Percentiles rank a stretch among this genome's conserved stretches.
These are phyloP conservation scores for Anser cygnoides DNA, from an alignment of 2,113 vertebrate species.

Conservation along the genomic window DNA sequence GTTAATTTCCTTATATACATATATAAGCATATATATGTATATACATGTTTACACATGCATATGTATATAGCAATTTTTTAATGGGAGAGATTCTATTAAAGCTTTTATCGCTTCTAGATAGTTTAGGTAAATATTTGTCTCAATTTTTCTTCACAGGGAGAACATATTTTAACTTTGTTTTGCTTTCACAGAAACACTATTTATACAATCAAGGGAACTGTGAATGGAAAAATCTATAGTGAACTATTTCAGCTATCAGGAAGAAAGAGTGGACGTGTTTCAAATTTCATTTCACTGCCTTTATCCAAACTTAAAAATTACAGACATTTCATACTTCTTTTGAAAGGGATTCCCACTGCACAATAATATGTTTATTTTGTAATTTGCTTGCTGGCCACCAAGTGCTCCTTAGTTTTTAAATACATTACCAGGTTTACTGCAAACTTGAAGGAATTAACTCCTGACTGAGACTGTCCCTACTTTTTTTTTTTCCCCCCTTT, in stretches of 20 bases:
- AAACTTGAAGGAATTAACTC: constrained; percentile 75
- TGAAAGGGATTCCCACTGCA: constrained; percentile 58
- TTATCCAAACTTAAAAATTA: constrained; percentile 65
- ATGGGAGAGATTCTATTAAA: not conserved
- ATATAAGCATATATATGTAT: not conserved
- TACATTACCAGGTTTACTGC: constrained; percentile 63
- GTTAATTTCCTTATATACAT: not conserved
- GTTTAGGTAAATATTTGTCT: constrained; percentile 28
- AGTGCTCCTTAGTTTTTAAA: constrained; percentile 80
- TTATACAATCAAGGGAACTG: constrained; percentile 60
- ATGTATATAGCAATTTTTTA: not conserved
- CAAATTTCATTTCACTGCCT: constrained; percentile 75
- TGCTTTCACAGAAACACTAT: constrained; percentile 77
- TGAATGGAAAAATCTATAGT: constrained; percentile 68
- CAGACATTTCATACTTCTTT: constrained; percentile 47
- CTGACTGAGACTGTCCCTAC: constrained; percentile 36
- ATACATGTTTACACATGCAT: not conserved
- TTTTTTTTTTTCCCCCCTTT: not conserved
- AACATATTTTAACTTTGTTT: constrained; percentile 67
- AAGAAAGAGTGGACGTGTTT: constrained; percentile 63
- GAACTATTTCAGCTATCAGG: constrained; percentile 45
- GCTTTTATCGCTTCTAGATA: not conserved
- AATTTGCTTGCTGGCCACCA: constrained; percentile 73
- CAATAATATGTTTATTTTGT: constrained; percentile 63
- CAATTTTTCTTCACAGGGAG: constrained; percentile 26